A percentile compares a stretch with the other conserved stretches of the same genome.
Evolutionary conservation across 1,140 invertebrate genomes (phyloP).

Genomic region (Drosophila prosaltans): DNA sequence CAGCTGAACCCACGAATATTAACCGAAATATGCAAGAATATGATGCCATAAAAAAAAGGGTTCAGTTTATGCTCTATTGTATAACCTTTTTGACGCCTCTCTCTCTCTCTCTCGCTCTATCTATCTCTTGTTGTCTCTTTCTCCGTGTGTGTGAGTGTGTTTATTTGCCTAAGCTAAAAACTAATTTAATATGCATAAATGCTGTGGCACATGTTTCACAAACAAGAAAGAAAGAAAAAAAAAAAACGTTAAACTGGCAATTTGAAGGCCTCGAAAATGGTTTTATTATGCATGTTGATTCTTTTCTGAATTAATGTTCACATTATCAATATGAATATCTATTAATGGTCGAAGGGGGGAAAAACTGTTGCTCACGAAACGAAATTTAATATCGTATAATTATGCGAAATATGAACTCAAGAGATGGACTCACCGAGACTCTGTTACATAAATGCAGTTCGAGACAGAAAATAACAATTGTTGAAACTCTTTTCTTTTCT

Average conservation of each 20-base stretch:
- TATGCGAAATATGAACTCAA: conserved; percentile 51
- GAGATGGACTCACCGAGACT: conserved; percentile 49
- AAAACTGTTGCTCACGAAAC: conserved; percentile 70
- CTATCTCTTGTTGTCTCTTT: conserved; percentile 49
- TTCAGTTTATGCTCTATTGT: conserved; percentile 44
- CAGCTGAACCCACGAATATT: conserved; percentile 59
- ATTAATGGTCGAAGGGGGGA: conserved; percentile 23
- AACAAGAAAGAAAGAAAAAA: not conserved
- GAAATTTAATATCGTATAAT: conserved; percentile 67
- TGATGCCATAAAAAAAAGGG: conserved; percentile 74
- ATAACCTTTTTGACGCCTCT: conserved; percentile 15
- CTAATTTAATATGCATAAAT: conserved; percentile 82
- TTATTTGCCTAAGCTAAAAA: conserved; percentile 69
- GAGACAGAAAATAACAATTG: conserved; percentile 52
- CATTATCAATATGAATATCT: conserved; percentile 56
- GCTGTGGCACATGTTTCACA: conserved; percentile 77
- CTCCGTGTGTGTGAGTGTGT: conserved; percentile 53
- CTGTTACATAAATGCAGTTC: conserved; percentile 36
- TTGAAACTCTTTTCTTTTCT: conserved; percentile 44
- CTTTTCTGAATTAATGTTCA: conserved; percentile 26
- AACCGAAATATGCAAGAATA: conserved; percentile 66
- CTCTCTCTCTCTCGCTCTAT: conserved; percentile 33
- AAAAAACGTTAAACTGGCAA: conserved; percentile 45
- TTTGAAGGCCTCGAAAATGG: conserved; percentile 74
- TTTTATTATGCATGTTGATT: conserved; percentile 63